Evolutionary conservation across 2,113 vertebrate genomes (phyloP), one percentile per base, ranked within the genome.

Genomic region (Onychostoma macrolepis): DNA sequence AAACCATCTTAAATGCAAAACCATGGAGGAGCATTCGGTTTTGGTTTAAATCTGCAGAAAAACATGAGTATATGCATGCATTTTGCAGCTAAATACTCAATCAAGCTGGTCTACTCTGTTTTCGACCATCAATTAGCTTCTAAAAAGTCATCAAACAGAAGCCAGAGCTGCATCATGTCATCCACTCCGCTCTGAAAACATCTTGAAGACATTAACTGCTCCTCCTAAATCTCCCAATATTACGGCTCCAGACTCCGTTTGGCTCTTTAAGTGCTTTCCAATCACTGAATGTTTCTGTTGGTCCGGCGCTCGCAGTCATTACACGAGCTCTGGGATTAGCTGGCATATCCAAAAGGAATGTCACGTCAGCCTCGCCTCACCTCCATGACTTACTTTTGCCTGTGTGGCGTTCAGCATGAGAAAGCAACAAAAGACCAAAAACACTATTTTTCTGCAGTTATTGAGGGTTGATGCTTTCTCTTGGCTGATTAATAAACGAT

Each of bases 311-410:
- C 38, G 50, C 48, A 53, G 80, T 48, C 78, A 80, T 56, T 45
- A 69, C 88, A 53, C 17, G 80, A 69, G 85, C 53, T 89, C 75
- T 58, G 75, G 85, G 80, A 86, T 84, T 89, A 89, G 80, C 33
- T 89, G 88, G 85, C 88, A 86, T 84, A 79, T 58, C 74, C 75
- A 30, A 74, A 80, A 33, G 81, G 80, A 89, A 89, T 79, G 80
- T 84, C 50, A 7, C 67, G 24, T 56, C 87, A 67, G 76, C 85
- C 81, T 67, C 88, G 83, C 79, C 81, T 89, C 75, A 71, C 83
- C 81, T 80, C 76, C 17, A 33, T 76, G 80, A 89, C 88, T 84
- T 78, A 36, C 15, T 71, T 74, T 41, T 86, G 61, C 88, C 80
- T 13, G 56, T 83, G n/a, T 21, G 67, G 15, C 6, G 6, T 72